Evolutionary conservation across 2,888 invertebrate genomes (phyloP).

Genomic region (Dorcus hopei): DNA sequence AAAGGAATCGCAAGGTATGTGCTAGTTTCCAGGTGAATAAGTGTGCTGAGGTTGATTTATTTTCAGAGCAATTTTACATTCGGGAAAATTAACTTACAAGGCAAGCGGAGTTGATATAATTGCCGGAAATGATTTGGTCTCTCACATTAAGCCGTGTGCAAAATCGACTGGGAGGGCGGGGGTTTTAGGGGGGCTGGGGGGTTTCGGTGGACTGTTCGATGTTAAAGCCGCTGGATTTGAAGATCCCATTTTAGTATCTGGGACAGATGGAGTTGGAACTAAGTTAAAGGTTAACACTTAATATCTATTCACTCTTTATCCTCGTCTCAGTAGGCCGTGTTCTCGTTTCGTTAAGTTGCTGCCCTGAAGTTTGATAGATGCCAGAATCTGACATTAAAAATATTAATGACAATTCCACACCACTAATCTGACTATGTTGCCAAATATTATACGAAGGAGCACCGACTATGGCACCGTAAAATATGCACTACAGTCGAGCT

Average conservation of each 20-base stretch:
- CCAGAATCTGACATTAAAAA: no score
- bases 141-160: conserved; percentile 77
- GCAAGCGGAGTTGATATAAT: conserved; percentile 91
- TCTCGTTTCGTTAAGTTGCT: no score
- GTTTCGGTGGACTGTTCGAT: conserved; percentile 93
- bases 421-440: no score
- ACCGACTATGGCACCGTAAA: no score
- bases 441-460: no score
- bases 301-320: no score
- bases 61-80: conserved; percentile 48
- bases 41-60: not conserved
- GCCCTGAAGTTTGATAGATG: no score
- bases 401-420: no score
- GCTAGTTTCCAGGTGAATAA: not conserved
- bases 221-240: conserved; percentile 66
- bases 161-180: conserved; percentile 76
- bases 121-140: conserved; percentile 84
- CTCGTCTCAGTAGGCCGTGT: no score
- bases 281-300: conserved; percentile 91
- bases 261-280: conserved; percentile 95
- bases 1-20: conserved; percentile 77
- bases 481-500: no score
- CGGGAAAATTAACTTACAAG: conserved; percentile 78
- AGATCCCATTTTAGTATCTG: conserved; percentile 87
- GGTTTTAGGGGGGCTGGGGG: conserved; percentile 79